These are phyloP conservation scores for Synaphobranchus kaupii DNA, from an alignment of 2,797 vertebrate species.

Conservation along the genomic window DNA sequence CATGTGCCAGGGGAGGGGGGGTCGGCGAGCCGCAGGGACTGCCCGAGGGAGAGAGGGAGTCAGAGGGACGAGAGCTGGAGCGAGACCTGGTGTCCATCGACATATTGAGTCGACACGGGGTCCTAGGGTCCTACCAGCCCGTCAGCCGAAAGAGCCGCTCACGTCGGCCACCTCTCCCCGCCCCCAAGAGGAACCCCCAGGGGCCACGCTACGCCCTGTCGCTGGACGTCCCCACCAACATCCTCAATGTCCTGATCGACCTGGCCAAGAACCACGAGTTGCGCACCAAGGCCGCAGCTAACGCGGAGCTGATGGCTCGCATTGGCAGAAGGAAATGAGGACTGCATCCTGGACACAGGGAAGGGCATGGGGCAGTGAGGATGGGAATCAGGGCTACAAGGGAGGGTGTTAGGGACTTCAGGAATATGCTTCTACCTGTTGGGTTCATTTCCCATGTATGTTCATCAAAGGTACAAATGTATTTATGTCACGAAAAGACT, in stretches of 20 bases:
- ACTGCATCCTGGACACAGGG: not conserved
- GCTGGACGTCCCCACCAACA: slow-evolving; percentile 30
- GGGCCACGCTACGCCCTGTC: slow-evolving; percentile 67
- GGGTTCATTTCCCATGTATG: not conserved
- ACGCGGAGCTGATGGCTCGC: slow-evolving; percentile 80
- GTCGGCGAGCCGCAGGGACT: not conserved
- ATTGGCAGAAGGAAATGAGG: slow-evolving; percentile 77
- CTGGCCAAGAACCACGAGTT: slow-evolving; percentile 82
- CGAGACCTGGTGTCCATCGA: slow-evolving; percentile 14
- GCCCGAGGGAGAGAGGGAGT: not conserved
- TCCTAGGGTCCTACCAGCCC: not conserved
- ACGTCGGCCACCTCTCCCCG: not conserved
- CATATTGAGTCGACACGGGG: not conserved
- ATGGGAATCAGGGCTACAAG: not conserved
- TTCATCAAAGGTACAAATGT: not conserved
- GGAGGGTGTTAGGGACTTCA: not conserved
- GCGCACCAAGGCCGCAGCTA: slow-evolving; percentile 79
- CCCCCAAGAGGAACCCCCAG: slow-evolving; percentile 61
- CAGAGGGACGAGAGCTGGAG: not conserved
- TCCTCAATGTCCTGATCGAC: slow-evolving; percentile 80
- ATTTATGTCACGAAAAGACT: not conserved
- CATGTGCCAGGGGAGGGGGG: slow-evolving; percentile 5
- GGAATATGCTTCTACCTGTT: not conserved
- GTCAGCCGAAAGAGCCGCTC: not conserved
- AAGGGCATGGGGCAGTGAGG: not conserved